phyloP scores from a whole-genome alignment of 2,113 vertebrate species.

The Apaloderma vittatum region DNA sequence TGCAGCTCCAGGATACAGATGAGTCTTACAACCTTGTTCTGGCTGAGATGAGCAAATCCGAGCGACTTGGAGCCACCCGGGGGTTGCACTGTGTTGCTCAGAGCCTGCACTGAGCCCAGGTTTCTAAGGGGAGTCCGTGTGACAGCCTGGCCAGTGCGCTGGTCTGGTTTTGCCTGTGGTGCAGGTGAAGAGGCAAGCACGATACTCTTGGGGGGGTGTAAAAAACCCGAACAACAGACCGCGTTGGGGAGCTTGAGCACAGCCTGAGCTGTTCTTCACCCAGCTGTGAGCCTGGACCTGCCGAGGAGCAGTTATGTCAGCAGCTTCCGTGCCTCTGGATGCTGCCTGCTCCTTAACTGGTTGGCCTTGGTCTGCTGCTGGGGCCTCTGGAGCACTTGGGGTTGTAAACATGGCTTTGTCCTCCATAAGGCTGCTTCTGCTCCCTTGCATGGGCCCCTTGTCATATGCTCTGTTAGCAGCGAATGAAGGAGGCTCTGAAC shows the following conservation, averaged over 20 bases:
- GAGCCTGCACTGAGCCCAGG: fast-evolving
- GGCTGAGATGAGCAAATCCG: not conserved
- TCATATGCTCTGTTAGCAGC: fast-evolving
- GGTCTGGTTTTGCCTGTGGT: not conserved
- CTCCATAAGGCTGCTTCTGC: not conserved
- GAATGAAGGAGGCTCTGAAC: not conserved
- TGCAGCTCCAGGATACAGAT: not conserved
- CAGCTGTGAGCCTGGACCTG: not conserved
- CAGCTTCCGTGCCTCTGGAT: not conserved
- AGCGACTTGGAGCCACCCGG: not conserved
- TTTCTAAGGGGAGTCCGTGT: not conserved
- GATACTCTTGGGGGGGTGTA: too few species aligned
- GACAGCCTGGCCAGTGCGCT: not conserved
- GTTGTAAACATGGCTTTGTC: not conserved
- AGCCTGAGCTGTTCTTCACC: not conserved
- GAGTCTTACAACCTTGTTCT: not conserved
- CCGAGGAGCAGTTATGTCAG: not conserved
- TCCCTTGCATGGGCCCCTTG: not conserved
- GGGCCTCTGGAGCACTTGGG: not conserved
- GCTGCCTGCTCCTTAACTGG: not conserved
- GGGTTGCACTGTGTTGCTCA: not conserved
- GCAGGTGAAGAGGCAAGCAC: not conserved
- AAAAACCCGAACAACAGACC: too few species aligned
- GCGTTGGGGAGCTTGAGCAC: not conserved
- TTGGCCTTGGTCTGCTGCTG: not conserved